A percentile compares a stretch with the other conserved stretches of the same genome.
phyloP scores from a whole-genome alignment of 2,113 vertebrate species.

The Eira barbara region DNA sequence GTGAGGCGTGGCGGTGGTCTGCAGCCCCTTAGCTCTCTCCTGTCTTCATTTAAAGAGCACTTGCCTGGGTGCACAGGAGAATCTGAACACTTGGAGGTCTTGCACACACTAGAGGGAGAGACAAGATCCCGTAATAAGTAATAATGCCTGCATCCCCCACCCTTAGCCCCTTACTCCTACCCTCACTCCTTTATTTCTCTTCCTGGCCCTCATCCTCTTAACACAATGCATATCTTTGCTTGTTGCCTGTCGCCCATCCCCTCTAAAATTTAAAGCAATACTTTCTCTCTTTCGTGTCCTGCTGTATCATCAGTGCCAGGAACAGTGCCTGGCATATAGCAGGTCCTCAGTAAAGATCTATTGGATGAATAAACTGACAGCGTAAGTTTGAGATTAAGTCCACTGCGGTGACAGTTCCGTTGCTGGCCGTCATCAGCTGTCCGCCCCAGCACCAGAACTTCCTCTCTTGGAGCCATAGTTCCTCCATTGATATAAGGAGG shows the following conservation, averaged over 20 bases:
- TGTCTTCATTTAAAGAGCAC: background rate
- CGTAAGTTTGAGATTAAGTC: background rate
- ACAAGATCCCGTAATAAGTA: background rate
- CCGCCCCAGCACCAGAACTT: background rate
- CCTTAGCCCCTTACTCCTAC: fast-evolving
- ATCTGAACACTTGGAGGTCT: background rate
- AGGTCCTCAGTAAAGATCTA: background rate
- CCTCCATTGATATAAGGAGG: background rate
- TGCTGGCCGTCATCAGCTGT: background rate
- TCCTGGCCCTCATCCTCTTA: background rate
- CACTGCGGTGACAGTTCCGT: background rate
- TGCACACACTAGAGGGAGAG: background rate
- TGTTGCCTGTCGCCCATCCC: background rate
- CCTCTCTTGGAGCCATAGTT: background rate
- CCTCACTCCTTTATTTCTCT: background rate
- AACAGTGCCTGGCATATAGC: background rate
- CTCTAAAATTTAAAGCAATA: background rate
- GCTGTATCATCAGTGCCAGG: background rate
- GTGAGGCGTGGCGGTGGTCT: background rate
- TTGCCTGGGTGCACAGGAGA: background rate
- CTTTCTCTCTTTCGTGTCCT: background rate
- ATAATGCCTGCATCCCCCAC: too few relatives aligned
- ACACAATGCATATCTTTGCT: background rate
- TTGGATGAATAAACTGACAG: background rate
- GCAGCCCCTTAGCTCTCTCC: background rate